Conservation (phyloP, 2,797 vertebrate species). For the Scolopax bukidnonensis region DNA sequence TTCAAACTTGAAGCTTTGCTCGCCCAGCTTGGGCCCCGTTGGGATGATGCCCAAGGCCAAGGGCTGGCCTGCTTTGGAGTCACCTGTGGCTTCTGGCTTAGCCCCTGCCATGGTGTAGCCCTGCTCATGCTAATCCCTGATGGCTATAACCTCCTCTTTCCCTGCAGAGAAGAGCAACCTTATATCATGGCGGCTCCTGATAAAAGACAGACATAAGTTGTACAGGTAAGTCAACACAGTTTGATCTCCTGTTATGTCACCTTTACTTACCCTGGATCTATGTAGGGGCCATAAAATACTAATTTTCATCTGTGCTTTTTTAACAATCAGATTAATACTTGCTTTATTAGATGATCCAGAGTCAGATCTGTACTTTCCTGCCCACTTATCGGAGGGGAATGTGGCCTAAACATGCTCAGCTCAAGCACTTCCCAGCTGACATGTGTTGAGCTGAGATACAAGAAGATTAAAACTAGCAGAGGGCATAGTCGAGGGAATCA, state of each 20-base stretch:
- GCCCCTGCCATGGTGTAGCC: not conserved
- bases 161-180: not conserved
- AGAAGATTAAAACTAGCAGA: slow-evolving; percentile 20
- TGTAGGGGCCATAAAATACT: not conserved
- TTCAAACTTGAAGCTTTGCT: not conserved
- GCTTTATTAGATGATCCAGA: not conserved
- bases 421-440: not conserved
- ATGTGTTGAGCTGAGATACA: not conserved
- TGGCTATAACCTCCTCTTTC: not conserved
- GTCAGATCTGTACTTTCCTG: not conserved
- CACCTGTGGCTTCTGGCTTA: not conserved
- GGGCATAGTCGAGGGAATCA: not conserved
- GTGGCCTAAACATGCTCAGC: not conserved
- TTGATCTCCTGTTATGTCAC: not conserved
- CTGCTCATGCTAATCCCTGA: not conserved
- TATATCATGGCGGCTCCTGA: not conserved
- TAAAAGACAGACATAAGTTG: not conserved
- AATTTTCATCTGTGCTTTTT: not conserved
- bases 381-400: not conserved
- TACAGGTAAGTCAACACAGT: not conserved
- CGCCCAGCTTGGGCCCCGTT: not conserved
- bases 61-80: not conserved
- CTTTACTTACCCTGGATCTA: not conserved
- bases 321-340: not conserved
- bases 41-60: not conserved